A percentile compares a stretch with the other conserved stretches of the same genome.
Evolutionary conservation across 2,797 vertebrate genomes (phyloP).

Genomic region (Synaphobranchus kaupii): DNA sequence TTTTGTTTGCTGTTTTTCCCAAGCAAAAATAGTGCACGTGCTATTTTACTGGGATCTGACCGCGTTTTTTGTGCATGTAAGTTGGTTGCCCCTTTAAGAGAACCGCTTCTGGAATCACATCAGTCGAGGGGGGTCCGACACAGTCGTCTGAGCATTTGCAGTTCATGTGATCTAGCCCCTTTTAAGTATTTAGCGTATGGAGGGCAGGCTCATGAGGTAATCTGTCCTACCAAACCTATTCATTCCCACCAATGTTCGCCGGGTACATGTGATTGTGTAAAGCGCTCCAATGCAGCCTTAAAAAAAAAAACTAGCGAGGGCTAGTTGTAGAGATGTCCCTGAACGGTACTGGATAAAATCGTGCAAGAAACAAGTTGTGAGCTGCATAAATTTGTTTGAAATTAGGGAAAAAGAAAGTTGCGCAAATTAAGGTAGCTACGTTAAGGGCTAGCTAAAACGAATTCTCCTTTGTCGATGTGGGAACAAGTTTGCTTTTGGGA

Average conservation of each 20-base stretch:
- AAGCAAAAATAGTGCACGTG: neutral
- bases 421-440: neutral
- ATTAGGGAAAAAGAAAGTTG: neutral
- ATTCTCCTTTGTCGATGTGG: neutral
- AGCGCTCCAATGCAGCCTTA: slow-evolving; percentile 1
- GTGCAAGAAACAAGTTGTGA: neutral
- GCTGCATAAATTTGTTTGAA: neutral
- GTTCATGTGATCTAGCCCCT: slow-evolving; percentile 33
- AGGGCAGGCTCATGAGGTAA: slow-evolving; percentile 28
- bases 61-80: neutral
- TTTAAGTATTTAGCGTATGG: slow-evolving; percentile 33
- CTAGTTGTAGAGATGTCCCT: neutral
- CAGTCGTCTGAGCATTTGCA: slow-evolving; percentile 28
- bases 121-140: slow-evolving; percentile 47
- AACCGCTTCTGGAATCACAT: neutral
- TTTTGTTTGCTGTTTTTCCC: neutral
- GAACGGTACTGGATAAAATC: neutral
- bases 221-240: slow-evolving; percentile 19
- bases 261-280: slow-evolving; percentile 49
- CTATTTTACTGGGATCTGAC: neutral
- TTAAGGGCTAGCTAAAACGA: neutral
- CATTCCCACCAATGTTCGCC: slow-evolving; percentile 24
- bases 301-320: neutral
- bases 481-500: slow-evolving; percentile 27
- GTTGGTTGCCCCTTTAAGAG: slow-evolving; percentile 34